phyloP scores from a whole-genome alignment of 2,888 invertebrate genomes.

The Drosophila prostipennis region DNA sequence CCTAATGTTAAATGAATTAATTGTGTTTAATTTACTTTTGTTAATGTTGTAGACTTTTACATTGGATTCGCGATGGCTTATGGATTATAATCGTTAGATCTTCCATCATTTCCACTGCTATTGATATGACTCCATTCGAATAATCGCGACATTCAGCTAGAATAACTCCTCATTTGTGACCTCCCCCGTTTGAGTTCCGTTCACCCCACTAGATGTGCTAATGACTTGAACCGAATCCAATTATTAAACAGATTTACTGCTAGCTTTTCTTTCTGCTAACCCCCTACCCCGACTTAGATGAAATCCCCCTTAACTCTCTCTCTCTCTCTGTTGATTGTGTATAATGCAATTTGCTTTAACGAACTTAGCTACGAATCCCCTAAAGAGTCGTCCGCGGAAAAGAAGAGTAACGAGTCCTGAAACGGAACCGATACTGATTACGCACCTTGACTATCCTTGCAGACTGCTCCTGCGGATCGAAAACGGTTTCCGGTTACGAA shows the following conservation, averaged over 20 bases:
- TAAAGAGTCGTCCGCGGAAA: slow-evolving; percentile 29
- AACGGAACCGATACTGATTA: slow-evolving; percentile 29
- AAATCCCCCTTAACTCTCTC: slow-evolving; percentile 11
- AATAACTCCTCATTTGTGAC: slow-evolving; percentile 16
- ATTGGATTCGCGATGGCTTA: slow-evolving; percentile 7
- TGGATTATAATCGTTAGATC: slow-evolving; percentile 12
- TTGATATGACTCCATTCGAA: not conserved
- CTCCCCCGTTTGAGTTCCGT: slow-evolving; percentile 1
- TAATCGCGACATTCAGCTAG: slow-evolving; percentile 21
- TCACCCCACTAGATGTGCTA: slow-evolving; percentile 58
- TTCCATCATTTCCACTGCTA: not conserved
- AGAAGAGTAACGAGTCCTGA: slow-evolving; percentile 14
- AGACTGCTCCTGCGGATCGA: slow-evolving; percentile 90
- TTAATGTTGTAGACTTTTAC: slow-evolving; percentile 18
- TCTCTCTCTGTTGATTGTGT: slow-evolving; percentile 67
- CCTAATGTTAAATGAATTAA: not conserved
- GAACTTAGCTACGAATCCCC: slow-evolving; percentile 65
- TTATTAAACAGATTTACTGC: slow-evolving; percentile 53
- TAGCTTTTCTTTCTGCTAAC: slow-evolving; percentile 26
- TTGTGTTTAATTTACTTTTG: not conserved
- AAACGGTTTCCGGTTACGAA: slow-evolving; percentile 87
- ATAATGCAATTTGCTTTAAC: slow-evolving; percentile 71
- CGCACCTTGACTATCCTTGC: slow-evolving; percentile 68
- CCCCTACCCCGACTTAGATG: slow-evolving; percentile 30
- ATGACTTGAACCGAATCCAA: slow-evolving; percentile 45